Percentiles rank a stretch among this genome's conserved stretches.
phyloP scores from a whole-genome alignment of 2,888 invertebrate species.

The Papilio elwesi region DNA sequence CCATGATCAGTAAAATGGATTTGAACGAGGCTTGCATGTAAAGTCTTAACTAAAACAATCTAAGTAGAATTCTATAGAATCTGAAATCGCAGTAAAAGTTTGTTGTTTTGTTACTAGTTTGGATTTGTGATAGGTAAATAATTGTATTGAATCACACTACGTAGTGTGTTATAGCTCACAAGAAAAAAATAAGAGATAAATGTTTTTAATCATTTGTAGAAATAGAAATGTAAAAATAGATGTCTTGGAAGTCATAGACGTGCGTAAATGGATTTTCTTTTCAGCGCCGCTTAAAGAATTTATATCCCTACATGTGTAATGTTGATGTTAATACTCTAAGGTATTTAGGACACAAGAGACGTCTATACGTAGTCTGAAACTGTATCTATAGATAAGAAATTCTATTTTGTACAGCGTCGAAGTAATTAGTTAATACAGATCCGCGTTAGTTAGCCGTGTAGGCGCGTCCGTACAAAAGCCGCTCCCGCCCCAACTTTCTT shows the following conservation, averaged over 20 bases:
- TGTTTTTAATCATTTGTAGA: constrained; percentile 10
- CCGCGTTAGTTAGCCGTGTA: constrained; percentile 50
- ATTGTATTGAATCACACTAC: constrained; percentile 1
- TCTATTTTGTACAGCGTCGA: constrained; percentile 43
- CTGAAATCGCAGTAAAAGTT: neutral
- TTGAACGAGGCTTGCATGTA: neutral
- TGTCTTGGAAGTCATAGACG: constrained; percentile 29
- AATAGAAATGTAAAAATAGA: constrained; percentile 34
- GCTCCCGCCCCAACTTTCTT: constrained; percentile 62
- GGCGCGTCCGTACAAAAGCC: constrained; percentile 46
- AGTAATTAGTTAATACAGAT: constrained; percentile 64
- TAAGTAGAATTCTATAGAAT: neutral
- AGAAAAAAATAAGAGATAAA: constrained; percentile 7
- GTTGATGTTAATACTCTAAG: constrained; percentile 28
- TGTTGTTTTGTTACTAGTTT: neutral
- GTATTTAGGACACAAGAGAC: constrained; percentile 36
- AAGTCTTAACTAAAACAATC: too few species aligned
- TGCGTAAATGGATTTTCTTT: constrained; percentile 40
- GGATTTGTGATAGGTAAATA: neutral
- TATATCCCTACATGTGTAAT: constrained; percentile 23
- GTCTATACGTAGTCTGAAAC: constrained; percentile 19
- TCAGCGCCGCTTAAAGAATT: constrained; percentile 22
- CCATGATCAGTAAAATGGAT: too few species aligned
- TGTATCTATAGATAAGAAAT: constrained; percentile 46
- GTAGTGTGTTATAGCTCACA: neutral